Conservation (phyloP, 2,113 vertebrate genomes). For the Podarcis raffonei region DNA sequence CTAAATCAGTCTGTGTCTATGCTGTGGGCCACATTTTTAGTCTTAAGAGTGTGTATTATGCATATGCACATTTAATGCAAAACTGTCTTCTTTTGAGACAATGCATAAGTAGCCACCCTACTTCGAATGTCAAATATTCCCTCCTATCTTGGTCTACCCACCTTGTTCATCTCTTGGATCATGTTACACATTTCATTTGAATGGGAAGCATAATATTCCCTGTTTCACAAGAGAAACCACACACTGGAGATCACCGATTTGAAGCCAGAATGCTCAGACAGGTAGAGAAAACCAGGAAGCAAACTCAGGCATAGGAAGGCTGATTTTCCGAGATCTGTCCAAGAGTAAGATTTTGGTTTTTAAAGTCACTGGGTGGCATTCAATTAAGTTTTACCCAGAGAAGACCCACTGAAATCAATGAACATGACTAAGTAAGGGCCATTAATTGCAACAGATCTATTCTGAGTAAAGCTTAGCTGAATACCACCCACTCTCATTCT, state of each 20-base stretch:
- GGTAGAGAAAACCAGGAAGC: not conserved
- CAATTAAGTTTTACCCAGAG: no score
- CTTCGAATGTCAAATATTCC: not conserved
- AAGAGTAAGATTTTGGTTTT: not conserved
- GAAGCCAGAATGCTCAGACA: not conserved
- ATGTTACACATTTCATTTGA: not conserved
- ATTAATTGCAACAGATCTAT: no score
- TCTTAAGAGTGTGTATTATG: not conserved
- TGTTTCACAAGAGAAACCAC: not conserved
- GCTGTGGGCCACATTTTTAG: not conserved
- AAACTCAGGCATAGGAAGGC: not conserved
- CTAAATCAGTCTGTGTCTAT: constrained; percentile 30
- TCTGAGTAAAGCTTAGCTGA: no score
- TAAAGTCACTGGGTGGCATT: no score
- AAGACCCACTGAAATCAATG: no score
- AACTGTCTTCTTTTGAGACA: no score
- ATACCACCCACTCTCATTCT: no score
- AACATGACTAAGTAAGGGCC: no score
- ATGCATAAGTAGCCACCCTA: not conserved
- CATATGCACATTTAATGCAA: no score
- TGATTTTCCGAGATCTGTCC: not conserved
- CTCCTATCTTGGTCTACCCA: not conserved
- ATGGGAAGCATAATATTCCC: not conserved
- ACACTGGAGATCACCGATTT: not conserved
- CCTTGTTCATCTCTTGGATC: not conserved